Base-by-base conservation (phyloP, 2,113 vertebrate genomes). In the Coreoperca whiteheadi region DNA sequence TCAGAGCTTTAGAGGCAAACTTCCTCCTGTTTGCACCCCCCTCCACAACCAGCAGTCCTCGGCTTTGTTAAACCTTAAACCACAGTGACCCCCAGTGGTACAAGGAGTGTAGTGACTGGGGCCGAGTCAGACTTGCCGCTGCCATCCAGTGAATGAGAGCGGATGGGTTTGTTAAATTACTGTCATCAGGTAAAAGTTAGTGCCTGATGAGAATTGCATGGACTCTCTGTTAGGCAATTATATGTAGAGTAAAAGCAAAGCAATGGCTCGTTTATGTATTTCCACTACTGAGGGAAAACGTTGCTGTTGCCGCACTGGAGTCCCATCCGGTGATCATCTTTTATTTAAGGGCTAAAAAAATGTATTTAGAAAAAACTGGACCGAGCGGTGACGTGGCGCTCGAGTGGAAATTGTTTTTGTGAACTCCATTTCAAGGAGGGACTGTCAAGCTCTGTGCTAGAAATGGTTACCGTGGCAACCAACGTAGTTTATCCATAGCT, bases 21-120 rank as follows among this genome's bases (percentile, higher is more conserved):
- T 54, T 77, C 72, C 76, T 77, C 57, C 32, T 11, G 12, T 14
- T 20, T 50, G 4, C 15, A 14, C 28, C 34, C 41, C 30, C 41
- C 43, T 4, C 20, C 25, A 15, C 34, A 61, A n/a, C 48, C 46
- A 41, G 14, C 74, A 21, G 15, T 28, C 41, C 18, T 32, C 20
- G 0, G 41, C 4, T 21, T 18, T 6, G 20, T 23, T 16, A 69
- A 51, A 77, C 54, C 25, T 84, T 12, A 61, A 57, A 0, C 79
- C 74, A 92, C 93, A 91, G 87, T 93, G 91, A 21, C 89, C 87
- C 85, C 91, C 74, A 37, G 25, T 89, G 91, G 90, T 8, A 0
- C 5, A 4, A 4, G 0, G 11, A 8, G 68, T n/a, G 67, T 6
- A 82, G 11, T 50, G 61, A 21, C 41, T 1, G 30, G n/a, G 8